Conservation (phyloP, 2,113 vertebrate species). For the Herpetotheres cachinnans region DNA sequence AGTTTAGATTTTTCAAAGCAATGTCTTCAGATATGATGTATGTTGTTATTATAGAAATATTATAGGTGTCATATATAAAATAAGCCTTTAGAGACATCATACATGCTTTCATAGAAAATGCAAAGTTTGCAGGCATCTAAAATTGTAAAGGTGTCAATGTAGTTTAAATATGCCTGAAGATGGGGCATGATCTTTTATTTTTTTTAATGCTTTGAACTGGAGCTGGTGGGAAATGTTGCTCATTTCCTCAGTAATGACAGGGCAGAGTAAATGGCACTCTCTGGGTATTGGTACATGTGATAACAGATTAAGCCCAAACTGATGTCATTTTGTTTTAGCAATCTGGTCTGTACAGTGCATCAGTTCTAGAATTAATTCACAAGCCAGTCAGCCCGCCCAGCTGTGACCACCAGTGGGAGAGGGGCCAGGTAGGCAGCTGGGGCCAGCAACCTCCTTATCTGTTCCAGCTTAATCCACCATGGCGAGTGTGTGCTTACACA, state of each 20-base stretch:
- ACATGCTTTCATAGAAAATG: neutral
- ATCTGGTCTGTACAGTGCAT: neutral
- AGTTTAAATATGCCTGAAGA: neutral
- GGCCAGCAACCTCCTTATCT: neutral
- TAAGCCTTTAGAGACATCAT: neutral
- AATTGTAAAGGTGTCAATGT: neutral
- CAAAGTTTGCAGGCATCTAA: neutral
- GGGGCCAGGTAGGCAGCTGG: neutral
- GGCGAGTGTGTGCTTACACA: neutral
- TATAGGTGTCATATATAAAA: neutral
- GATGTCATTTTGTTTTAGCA: neutral
- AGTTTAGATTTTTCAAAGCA: neutral
- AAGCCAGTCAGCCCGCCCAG: neutral
- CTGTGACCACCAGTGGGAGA: neutral
- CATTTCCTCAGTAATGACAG: neutral
- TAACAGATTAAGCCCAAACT: neutral
- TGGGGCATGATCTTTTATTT: neutral
- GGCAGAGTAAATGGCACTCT: neutral
- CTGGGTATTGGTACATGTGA: neutral
- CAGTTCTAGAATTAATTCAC: neutral
- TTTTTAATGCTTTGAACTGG: neutral
- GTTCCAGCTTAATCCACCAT: neutral
- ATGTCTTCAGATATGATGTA: neutral
- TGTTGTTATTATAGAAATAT: neutral
- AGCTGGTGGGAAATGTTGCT: neutral